A percentile compares a stretch with the other conserved stretches of the same genome.
These are phyloP conservation scores for Psephotus haematonotus DNA, from an alignment of 2,113 vertebrate genomes.

Conservation along the genomic window DNA sequence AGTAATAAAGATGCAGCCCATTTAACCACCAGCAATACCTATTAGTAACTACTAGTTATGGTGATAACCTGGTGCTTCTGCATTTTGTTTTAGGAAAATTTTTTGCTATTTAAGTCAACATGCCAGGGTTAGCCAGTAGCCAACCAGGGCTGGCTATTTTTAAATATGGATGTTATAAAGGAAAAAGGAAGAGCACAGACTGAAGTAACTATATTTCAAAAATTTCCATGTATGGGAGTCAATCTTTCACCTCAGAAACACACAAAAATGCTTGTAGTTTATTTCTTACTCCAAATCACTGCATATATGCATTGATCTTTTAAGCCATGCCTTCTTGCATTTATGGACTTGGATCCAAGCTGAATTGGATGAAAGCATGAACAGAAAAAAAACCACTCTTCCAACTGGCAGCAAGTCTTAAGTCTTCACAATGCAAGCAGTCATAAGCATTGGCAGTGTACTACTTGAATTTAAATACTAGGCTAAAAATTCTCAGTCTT, in stretches of 20 bases:
- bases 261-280: not conserved
- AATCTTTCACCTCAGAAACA: not conserved
- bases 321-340: not conserved
- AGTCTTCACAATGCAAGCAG: not conserved
- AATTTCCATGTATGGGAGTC: not conserved
- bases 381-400: not conserved
- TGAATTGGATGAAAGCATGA: not conserved
- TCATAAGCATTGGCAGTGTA: not conserved
- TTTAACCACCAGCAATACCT: not conserved
- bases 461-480: not conserved
- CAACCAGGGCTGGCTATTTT: slow-evolving; percentile 8
- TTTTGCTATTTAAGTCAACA: not conserved
- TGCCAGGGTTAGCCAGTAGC: not conserved
- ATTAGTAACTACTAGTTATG: not conserved
- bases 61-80: not conserved
- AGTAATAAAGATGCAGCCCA: not conserved
- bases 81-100: not conserved
- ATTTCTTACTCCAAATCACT: not conserved
- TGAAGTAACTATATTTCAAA: not conserved
- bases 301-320: not conserved
- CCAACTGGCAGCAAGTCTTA: not conserved
- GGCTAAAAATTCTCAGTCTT: not conserved
- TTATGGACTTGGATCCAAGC: not conserved
- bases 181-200: not conserved
- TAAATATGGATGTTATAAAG: not conserved